Conservation (phyloP, 2,888 invertebrate species). For the Papilio demoleus region DNA sequence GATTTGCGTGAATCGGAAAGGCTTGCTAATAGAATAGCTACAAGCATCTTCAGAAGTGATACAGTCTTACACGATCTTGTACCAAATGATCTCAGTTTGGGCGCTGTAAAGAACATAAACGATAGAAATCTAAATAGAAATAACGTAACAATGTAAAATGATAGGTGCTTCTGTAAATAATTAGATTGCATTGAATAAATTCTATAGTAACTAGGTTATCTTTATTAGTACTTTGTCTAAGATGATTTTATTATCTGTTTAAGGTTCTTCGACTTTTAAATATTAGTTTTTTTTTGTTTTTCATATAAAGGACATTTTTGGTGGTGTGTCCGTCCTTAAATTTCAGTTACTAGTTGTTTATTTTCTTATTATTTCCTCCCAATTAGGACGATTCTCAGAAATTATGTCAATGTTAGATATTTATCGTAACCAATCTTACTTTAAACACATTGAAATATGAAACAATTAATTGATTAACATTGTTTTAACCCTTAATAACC, state of each 20-base stretch:
- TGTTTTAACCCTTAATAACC: too few relatives aligned
- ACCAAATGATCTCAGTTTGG: slow-evolving; percentile 78
- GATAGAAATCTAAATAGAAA: slow-evolving; percentile 62
- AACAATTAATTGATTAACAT: too few relatives aligned
- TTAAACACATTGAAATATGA: too few relatives aligned
- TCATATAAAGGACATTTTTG: neutral
- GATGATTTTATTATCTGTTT: neutral
- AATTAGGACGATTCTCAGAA: neutral
- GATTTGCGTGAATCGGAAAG: slow-evolving; percentile 74
- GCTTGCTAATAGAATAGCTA: slow-evolving; percentile 74
- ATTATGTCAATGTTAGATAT: too few relatives aligned
- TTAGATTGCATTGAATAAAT: slow-evolving; percentile 39
- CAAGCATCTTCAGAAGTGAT: slow-evolving; percentile 75
- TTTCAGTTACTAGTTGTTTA: too few relatives aligned
- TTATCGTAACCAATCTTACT: too few relatives aligned
- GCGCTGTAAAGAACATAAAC: slow-evolving; percentile 60
- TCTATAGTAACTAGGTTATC: neutral
- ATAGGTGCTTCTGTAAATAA: slow-evolving; percentile 28
- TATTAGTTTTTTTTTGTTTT: neutral
- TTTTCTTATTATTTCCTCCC: neutral
- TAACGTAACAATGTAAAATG: slow-evolving; percentile 62
- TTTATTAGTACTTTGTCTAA: neutral
- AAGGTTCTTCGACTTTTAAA: too few relatives aligned
- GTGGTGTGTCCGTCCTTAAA: slow-evolving; percentile 2
- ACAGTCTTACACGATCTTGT: slow-evolving; percentile 76